phyloP scores from a whole-genome alignment of 1,140 invertebrate genomes.

The Chymomyza costata region DNA sequence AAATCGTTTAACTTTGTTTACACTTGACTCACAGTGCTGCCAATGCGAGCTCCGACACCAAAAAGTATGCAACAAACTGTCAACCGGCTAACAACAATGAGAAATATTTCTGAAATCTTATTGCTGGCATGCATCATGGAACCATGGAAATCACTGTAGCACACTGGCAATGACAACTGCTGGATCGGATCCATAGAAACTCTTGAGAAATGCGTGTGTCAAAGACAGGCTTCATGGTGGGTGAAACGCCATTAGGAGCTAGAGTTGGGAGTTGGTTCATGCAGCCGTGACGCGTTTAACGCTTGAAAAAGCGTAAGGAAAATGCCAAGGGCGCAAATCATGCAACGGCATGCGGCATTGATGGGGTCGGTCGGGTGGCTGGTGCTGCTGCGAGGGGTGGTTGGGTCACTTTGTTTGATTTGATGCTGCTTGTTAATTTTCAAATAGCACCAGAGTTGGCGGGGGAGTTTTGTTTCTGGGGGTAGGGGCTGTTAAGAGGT shows the following conservation, averaged over 20 bases:
- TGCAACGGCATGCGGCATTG: conserved; percentile 32
- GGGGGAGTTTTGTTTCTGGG: neutral
- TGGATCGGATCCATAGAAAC: too few species aligned
- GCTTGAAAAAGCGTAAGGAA: conserved; percentile 30
- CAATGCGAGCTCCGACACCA: neutral
- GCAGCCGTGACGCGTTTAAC: conserved; percentile 38
- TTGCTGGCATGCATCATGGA: conserved; percentile 33
- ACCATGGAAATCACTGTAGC: conserved; percentile 34
- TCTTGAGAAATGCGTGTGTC: conserved; percentile 25
- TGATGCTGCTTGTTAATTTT: conserved; percentile 57
- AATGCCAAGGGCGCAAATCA: conserved; percentile 10
- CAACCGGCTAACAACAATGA: conserved; percentile 1
- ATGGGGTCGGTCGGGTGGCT: neutral
- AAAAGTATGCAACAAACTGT: conserved; percentile 18
- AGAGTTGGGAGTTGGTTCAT: conserved; percentile 15
- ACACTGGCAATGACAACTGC: conserved; percentile 14
- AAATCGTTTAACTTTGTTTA: conserved; percentile 42
- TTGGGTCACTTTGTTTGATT: conserved; percentile 64
- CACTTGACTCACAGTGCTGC: conserved; percentile 14
- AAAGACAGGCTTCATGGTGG: conserved; percentile 12
- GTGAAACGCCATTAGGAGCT: neutral
- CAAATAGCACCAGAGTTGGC: conserved; percentile 21
- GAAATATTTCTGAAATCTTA: conserved; percentile 18
- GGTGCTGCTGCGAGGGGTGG: neutral
- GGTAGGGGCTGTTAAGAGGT: conserved; percentile 46